Evolutionary conservation across 2,797 vertebrate species (phyloP), one percentile per base, ranked within the genome.

Genomic region (Knipowitschia caucasica): DNA sequence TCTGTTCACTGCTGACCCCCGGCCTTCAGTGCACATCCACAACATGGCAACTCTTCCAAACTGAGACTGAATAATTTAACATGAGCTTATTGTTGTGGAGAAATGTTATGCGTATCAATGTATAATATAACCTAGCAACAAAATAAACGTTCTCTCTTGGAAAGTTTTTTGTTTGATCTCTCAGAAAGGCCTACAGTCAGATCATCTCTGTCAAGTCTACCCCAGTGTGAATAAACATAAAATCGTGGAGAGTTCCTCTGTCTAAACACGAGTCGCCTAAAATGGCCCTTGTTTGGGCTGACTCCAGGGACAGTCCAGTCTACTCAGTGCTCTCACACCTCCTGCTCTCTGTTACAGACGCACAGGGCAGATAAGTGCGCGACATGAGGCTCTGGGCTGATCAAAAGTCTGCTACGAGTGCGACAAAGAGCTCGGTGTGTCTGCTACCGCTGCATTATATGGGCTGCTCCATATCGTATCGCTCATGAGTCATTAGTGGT

Each of bases 241-340:
- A 69, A 62, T 53, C 54, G 71, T 67, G 64, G 20, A 69, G 60
- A 57, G 60, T 12, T 59, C 38, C 55, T 69, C 50, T 71, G 65
- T 85, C 69, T 75, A 88, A 89, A 89, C 81, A 82, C 49, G 60
- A 53, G 46, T 56, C 47, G 45, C 62, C 87, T 83, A 85, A 88
- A 88, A 86, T 80, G 83, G 84, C 59, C 50, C 23, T 62, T 39
- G 56, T 52, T 76, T 84, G 80, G 76, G 46, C 10, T 17, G 14
- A 21, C 17, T 74, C 77, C 81, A 86, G 61, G 36, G 26, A 50
- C 59, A 50, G 57, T 77, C 43, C 31, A 35, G 46, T 57, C 61
- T 17, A 50, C 67, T 52, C 55, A 71, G 73, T 57, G 56, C 66
- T 49, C 46, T 53, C 72, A 63, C 69, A 66, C 72, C 78, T 75